Conservation (phyloP, 2,113 vertebrate genomes). For the Cinclus cinclus region DNA sequence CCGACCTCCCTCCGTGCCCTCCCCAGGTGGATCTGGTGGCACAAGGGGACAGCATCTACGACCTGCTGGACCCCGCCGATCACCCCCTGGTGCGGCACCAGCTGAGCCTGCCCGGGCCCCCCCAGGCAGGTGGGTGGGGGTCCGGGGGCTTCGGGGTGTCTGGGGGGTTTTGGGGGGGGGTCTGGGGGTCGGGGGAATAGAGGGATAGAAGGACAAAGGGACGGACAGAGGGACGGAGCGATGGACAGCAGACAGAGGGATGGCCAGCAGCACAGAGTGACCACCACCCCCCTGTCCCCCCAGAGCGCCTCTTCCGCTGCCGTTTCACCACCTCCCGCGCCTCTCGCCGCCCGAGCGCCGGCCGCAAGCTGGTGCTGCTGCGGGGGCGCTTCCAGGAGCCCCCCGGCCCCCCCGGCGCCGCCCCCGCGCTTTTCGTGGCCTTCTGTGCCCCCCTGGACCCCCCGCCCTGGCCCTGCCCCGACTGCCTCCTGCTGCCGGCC, state of each 20-base stretch:
- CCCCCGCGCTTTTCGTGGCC: not conserved
- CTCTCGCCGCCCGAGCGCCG: slow-evolving; percentile 56
- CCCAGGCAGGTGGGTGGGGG: not conserved
- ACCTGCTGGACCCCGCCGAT: not conserved
- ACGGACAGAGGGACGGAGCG: too few species aligned
- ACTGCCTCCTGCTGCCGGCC: not conserved
- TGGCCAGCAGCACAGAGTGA: not conserved
- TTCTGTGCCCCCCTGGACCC: slow-evolving; percentile 20
- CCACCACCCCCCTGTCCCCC: too few species aligned
- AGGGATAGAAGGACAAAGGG: too few species aligned
- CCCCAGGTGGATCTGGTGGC: not conserved
- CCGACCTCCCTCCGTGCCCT: not conserved
- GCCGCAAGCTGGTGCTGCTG: slow-evolving; percentile 24
- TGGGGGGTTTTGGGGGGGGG: too few species aligned
- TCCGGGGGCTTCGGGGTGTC: not conserved
- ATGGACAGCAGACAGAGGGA: not conserved
- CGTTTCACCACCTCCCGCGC: slow-evolving; percentile 11
- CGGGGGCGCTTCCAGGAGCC: not conserved
- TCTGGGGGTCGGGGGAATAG: too few species aligned
- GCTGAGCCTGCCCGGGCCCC: not conserved
- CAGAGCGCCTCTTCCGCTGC: slow-evolving; percentile 27
- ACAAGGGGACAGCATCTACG: not conserved
- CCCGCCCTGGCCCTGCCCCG: not conserved
- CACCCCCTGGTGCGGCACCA: slow-evolving; percentile 1
- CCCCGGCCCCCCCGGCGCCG: not conserved